Evolutionary conservation across 2,797 vertebrate species (phyloP).

Genomic region (Apogon talboti): DNA sequence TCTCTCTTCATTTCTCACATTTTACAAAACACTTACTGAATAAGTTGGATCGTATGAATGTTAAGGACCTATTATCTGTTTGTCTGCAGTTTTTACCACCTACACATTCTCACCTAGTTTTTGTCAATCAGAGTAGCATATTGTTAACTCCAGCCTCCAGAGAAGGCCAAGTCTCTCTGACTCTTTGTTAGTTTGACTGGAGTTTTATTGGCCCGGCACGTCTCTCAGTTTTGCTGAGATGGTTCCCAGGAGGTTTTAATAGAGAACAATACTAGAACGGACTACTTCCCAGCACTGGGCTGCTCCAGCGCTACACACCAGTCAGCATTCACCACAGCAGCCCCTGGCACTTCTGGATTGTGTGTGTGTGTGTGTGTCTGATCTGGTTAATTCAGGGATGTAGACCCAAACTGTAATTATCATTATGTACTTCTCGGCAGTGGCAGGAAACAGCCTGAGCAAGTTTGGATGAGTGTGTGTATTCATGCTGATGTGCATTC

Average conservation of each 20-base stretch:
- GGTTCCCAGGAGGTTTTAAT: slow-evolving; percentile 74
- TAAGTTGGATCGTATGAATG: background rate
- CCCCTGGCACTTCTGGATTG: slow-evolving; percentile 67
- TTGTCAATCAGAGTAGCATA: slow-evolving; percentile 23
- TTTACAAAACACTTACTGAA: slow-evolving; percentile 14
- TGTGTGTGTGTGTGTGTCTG: slow-evolving; percentile 63
- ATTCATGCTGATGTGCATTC: slow-evolving; percentile 49
- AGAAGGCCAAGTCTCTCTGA: slow-evolving; percentile 29
- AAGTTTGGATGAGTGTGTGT: slow-evolving; percentile 74
- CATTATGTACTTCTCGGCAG: slow-evolving; percentile 80
- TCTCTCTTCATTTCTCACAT: slow-evolving; percentile 9
- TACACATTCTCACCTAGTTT: slow-evolving; percentile 14
- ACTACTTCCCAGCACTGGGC: slow-evolving; percentile 64
- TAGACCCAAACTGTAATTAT: slow-evolving; percentile 81
- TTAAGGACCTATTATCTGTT: slow-evolving; percentile 2
- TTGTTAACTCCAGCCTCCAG: slow-evolving; percentile 36
- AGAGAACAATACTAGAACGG: slow-evolving; percentile 68
- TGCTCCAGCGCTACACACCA: slow-evolving; percentile 51
- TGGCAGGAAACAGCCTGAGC: slow-evolving; percentile 76
- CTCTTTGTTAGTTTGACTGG: slow-evolving; percentile 45
- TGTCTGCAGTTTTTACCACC: slow-evolving; percentile 19
- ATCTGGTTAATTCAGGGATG: slow-evolving; percentile 79
- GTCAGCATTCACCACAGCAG: slow-evolving; percentile 60
- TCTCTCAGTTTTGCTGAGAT: slow-evolving; percentile 53
- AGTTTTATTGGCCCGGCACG: slow-evolving; percentile 54